Evolutionary conservation across 2,888 invertebrate species (phyloP).

Genomic region (Tipula lateralis): DNA sequence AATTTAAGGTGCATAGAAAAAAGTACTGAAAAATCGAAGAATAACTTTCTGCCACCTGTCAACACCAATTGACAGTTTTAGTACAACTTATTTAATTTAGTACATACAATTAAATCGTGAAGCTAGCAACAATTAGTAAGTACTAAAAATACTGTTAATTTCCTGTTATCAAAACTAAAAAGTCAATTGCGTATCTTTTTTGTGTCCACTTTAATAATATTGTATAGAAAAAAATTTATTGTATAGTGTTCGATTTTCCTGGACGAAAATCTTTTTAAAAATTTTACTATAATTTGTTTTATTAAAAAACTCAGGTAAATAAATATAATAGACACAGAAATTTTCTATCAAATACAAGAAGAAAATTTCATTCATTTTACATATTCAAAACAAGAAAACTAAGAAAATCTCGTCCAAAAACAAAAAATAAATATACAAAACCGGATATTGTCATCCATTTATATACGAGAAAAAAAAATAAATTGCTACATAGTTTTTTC

Average conservation of each 20-base stretch:
- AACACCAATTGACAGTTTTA: not conserved
- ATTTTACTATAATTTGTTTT: slow-evolving; percentile 30
- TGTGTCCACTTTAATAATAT: slow-evolving; percentile 21
- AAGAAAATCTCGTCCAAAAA: not conserved
- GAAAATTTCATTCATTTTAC: not conserved
- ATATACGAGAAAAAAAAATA: not conserved
- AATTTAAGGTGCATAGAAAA: too few species aligned
- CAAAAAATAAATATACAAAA: not conserved
- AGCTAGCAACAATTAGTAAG: not conserved
- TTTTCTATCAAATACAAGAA: not conserved
- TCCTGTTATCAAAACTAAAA: slow-evolving; percentile 24
- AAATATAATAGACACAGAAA: not conserved
- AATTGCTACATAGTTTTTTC: slow-evolving; percentile 27
- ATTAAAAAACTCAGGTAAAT: slow-evolving; percentile 30
- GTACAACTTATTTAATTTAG: not conserved
- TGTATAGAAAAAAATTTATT: slow-evolving; percentile 19
- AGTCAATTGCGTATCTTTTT: slow-evolving; percentile 28
- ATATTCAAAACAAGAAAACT: not conserved
- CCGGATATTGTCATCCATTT: slow-evolving; percentile 32
- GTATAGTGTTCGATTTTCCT: slow-evolving; percentile 31
- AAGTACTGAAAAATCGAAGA: too few species aligned
- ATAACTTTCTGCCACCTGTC: not conserved
- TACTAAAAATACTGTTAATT: slow-evolving; percentile 25
- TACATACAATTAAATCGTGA: not conserved
- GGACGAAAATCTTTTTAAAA: slow-evolving; percentile 30